phyloP scores from a whole-genome alignment of 1,140 invertebrate genomes.

The Drosophila aff. region DNA sequence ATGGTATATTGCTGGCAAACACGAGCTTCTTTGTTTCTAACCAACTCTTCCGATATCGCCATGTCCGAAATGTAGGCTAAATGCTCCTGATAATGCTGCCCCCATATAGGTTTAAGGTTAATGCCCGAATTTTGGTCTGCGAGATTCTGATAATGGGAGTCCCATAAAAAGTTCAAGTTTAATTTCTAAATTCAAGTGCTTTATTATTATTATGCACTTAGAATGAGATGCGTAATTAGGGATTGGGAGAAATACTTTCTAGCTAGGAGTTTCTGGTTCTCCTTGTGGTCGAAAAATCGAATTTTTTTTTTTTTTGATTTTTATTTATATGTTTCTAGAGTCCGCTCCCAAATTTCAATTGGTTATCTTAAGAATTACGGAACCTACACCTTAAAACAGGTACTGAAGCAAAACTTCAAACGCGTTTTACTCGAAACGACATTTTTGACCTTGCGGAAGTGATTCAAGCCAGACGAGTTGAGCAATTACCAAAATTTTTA shows the following conservation, averaged over 20 bases:
- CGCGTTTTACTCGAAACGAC: too few relatives aligned
- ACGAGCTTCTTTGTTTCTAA: constrained; percentile 4
- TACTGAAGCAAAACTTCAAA: too few relatives aligned
- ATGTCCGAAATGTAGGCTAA: neutral
- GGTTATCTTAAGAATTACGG: too few relatives aligned
- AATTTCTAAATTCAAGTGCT: neutral
- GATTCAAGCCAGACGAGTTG: too few relatives aligned
- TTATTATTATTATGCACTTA: neutral
- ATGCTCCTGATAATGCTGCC: neutral
- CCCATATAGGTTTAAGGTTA: neutral
- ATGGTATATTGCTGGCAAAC: constrained; percentile 1
- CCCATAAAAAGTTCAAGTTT: neutral
- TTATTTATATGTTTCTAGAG: too few relatives aligned
- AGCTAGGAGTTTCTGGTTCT: neutral
- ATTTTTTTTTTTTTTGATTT: too few relatives aligned
- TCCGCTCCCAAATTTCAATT: too few relatives aligned
- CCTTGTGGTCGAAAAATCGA: too few relatives aligned
- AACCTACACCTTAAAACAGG: too few relatives aligned
- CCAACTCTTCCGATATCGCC: neutral
- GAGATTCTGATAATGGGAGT: neutral
- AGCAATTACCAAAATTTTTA: too few relatives aligned
- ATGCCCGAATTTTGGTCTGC: neutral
- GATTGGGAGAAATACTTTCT: too few relatives aligned
- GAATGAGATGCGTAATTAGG: neutral
- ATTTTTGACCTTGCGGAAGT: too few relatives aligned